Evolutionary conservation across 2,888 invertebrate species (phyloP).

Genomic region (Platynereis dumerilii): DNA sequence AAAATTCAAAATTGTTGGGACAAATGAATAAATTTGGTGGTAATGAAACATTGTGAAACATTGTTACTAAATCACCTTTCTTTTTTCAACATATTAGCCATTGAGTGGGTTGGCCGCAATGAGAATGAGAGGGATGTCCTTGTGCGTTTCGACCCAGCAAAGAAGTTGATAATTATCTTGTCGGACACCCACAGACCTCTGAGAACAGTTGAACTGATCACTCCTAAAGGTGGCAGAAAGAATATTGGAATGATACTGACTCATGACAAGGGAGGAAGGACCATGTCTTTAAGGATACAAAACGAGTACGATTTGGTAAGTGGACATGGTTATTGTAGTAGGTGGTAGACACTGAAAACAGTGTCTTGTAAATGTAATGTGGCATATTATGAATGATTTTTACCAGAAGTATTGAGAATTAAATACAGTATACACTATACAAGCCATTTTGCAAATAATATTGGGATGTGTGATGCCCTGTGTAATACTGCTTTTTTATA

Average conservation of each 20-base stretch:
- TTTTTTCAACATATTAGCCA: slow-evolving; percentile 36
- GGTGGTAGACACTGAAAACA: background rate
- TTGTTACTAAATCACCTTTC: no score
- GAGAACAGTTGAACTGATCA: slow-evolving; percentile 32
- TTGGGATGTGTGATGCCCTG: background rate
- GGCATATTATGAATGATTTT: no score
- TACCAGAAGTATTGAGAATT: background rate
- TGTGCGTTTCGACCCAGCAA: slow-evolving; percentile 23
- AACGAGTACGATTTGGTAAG: slow-evolving; percentile 69
- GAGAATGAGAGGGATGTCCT: slow-evolving; percentile 33
- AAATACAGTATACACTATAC: background rate
- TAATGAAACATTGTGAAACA: no score
- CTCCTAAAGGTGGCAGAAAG: slow-evolving; percentile 3
- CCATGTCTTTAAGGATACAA: slow-evolving; percentile 63
- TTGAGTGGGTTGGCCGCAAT: slow-evolving; percentile 52
- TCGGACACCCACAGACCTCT: slow-evolving; percentile 18
- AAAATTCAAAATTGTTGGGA: no score
- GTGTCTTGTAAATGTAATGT: no score
- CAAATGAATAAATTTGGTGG: no score
- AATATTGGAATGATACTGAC: slow-evolving; percentile 33
- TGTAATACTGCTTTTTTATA: no score
- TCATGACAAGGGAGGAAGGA: slow-evolving; percentile 32
- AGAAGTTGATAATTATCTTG: slow-evolving; percentile 19
- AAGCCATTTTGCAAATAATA: background rate
- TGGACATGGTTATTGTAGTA: background rate